Evolutionary conservation across 2,888 invertebrate species (phyloP).

Genomic region (Stictocephala bisonia): DNA sequence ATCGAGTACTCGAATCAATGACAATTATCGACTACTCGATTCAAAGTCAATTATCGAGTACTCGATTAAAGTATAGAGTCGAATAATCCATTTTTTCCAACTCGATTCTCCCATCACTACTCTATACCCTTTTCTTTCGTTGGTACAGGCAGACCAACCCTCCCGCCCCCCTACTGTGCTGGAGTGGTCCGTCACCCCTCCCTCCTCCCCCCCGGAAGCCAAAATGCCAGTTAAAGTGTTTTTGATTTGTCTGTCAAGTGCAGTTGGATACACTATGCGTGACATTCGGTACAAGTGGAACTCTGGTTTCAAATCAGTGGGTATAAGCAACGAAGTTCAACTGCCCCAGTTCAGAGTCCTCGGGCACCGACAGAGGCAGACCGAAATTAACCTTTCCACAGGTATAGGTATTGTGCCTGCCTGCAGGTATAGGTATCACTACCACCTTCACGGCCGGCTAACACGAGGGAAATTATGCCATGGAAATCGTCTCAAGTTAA

Average conservation of each 20-base stretch:
- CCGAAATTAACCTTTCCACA: constrained; percentile 95
- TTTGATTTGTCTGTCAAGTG: constrained; percentile 62
- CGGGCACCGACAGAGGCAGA: constrained; percentile 94
- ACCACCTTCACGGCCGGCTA: no score
- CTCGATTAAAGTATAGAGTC: no score
- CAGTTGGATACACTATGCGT: constrained; percentile 98
- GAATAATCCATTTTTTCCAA: no score
- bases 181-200: constrained; percentile 25
- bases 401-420: constrained; percentile 77
- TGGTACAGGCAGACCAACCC: no score
- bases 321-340: constrained; percentile 95
- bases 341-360: constrained; percentile 97
- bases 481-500: no score
- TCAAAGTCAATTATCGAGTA: no score
- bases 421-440: constrained; percentile 42
- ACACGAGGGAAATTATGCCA: no score
- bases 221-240: constrained; percentile 38
- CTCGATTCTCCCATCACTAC: no score
- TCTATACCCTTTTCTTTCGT: no score
- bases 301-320: constrained; percentile 92
- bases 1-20: no score
- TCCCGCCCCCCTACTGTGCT: no score
- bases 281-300: constrained; percentile 98
- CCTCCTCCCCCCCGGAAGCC: constrained; percentile 15
- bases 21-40: no score